Conservation (phyloP, 2,797 vertebrate genomes). For the Toxotes lorentzi region DNA sequence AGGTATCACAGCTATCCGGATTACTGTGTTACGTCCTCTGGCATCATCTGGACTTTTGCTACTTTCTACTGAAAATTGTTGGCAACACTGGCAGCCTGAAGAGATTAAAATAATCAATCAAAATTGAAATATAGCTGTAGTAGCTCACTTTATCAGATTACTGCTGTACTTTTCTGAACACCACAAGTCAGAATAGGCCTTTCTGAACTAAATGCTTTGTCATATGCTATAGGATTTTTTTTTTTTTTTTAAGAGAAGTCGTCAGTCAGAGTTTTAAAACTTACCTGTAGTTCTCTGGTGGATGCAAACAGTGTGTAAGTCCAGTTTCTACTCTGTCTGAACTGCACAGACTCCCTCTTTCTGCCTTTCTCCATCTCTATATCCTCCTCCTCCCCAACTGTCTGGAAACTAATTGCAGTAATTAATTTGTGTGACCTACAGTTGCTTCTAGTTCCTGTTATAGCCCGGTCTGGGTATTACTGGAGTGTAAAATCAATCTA, state of each 20-base stretch:
- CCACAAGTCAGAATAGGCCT: too few species aligned
- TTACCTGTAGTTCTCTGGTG: neutral
- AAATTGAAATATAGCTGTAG: neutral
- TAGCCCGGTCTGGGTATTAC: conserved; percentile 59
- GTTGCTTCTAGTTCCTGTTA: conserved; percentile 68
- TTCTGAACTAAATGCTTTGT: neutral
- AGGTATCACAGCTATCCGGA: too few species aligned
- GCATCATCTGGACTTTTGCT: too few species aligned
- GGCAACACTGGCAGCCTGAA: too few species aligned
- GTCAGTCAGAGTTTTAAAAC: neutral
- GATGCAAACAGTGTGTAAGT: neutral
- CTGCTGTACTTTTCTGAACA: neutral
- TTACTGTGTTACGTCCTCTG: too few species aligned
- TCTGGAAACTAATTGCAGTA: conserved; percentile 72
- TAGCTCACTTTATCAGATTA: neutral
- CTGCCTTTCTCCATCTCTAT: conserved; percentile 26
- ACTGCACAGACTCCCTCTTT: neutral
- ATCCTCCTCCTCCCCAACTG: conserved; percentile 57
- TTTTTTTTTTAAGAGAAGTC: neutral
- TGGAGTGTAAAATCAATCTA: conserved; percentile 77
- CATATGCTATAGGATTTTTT: neutral
- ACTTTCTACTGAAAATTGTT: too few species aligned
- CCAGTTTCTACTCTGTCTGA: conserved; percentile 10
- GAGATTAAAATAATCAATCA: neutral
- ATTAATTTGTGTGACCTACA: conserved; percentile 74